A percentile compares a stretch with the other conserved stretches of the same genome.
Evolutionary conservation across 2,797 vertebrate genomes (phyloP).

Genomic region (Lagocephalus sceleratus): DNA sequence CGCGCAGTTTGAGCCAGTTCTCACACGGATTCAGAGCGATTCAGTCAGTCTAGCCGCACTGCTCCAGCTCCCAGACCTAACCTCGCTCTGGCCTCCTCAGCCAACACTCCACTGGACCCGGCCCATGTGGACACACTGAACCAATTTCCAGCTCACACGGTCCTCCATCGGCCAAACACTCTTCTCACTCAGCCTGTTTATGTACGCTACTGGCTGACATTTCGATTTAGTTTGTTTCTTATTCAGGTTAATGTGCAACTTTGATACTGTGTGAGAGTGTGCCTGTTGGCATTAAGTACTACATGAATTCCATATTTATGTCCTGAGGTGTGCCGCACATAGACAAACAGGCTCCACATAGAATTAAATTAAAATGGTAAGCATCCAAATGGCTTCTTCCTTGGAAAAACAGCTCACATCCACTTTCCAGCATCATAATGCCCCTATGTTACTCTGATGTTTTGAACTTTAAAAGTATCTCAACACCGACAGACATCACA

Average conservation of each 20-base stretch:
- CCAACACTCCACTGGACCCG: constrained; percentile 20
- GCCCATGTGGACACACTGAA: constrained; percentile 34
- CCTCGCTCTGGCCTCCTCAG: constrained; percentile 34
- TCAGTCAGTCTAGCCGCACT: constrained; percentile 18
- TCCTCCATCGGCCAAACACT: neutral
- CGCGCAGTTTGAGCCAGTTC: constrained; percentile 37
- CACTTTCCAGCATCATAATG: neutral
- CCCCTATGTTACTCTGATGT: neutral
- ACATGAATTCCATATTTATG: constrained; percentile 1
- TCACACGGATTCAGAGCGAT: constrained; percentile 39
- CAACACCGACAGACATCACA: neutral
- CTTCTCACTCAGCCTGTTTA: neutral
- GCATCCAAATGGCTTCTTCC: neutral
- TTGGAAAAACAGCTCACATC: neutral
- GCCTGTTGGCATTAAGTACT: constrained; percentile 1
- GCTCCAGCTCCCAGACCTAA: constrained; percentile 8
- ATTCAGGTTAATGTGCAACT: constrained; percentile 3
- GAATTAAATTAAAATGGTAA: neutral
- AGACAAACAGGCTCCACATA: neutral
- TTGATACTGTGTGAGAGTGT: neutral
- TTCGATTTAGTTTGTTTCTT: constrained; percentile 7
- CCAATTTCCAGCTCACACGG: constrained; percentile 29
- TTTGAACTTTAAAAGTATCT: neutral
- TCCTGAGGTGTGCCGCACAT: neutral
- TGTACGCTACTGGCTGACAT: constrained; percentile 2